These are phyloP conservation scores for Australoheros scitulus DNA, from an alignment of 2,113 vertebrate species.

Conservation along the genomic window DNA sequence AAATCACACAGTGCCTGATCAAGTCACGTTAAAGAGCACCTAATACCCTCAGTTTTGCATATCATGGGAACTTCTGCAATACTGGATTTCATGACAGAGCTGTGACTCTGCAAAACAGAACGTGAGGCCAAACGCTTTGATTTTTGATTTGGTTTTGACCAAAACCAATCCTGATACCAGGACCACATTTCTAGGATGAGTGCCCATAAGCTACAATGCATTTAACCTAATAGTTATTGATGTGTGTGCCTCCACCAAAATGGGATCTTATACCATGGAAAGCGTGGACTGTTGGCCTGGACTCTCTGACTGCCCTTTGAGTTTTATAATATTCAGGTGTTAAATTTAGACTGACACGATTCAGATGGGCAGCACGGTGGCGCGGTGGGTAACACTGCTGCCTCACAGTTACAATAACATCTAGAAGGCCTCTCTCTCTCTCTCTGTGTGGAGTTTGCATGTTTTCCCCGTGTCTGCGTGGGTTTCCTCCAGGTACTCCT, in stretches of 20 bases:
- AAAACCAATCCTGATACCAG: background rate
- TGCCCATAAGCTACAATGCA: background rate
- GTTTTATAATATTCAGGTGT: background rate
- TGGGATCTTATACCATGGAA: accelerated
- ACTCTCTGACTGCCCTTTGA: background rate
- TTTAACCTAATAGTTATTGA: background rate
- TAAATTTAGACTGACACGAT: background rate
- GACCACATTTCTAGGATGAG: accelerated
- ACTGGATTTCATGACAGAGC: background rate
- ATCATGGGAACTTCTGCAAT: background rate
- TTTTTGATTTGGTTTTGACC: background rate
- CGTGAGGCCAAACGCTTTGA: background rate
- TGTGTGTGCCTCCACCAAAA: background rate
- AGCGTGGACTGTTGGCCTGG: background rate
- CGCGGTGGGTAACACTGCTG: too few relatives aligned
- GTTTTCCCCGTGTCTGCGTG: too few relatives aligned
- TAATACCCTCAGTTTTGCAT: background rate
- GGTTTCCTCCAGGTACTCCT: too few relatives aligned
- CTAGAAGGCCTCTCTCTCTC: too few relatives aligned
- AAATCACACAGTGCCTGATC: background rate
- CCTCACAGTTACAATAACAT: too few relatives aligned
- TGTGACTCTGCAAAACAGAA: background rate
- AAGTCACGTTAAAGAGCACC: background rate
- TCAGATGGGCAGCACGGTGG: background rate
- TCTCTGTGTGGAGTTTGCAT: too few relatives aligned